Evolutionary conservation across 1,140 invertebrate genomes (phyloP), one percentile per base, ranked within the genome.

Genomic region (Drosophila kohkoa): DNA sequence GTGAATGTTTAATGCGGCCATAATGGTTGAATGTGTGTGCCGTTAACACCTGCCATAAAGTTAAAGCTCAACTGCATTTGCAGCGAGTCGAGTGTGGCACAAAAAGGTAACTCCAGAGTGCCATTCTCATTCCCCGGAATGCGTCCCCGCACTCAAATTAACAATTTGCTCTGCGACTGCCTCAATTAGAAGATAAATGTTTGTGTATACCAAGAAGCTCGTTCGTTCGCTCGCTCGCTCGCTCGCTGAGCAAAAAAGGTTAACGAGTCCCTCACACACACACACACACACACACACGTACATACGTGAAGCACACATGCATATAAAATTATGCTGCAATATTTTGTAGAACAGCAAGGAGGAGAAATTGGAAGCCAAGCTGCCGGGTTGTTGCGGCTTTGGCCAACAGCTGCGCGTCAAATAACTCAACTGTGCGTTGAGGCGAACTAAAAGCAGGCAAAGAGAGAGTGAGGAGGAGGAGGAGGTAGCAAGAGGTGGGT

Each of bases 361-460:
- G 45, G 6, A 16, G 13, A 30, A 8, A n/a, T 1, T 28, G 20
- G 13, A 3, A 62, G 46, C 62, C 32, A 32, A 25, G 30, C 45
- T 41, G 73, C 13, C 43, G 46, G 68, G 78, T 54, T 66, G 63
- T 45, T 65, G 68, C 13, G 69, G 81, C 82, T 87, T 82, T 79
- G 80, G 83, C 68, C 72, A 82, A 82, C 82, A 86, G 72, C 82
- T 86, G 82, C 76, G 76, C 79, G 71, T 82, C 83, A 73, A 87
- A 88, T 87, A 87, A 88, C 76, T 87, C 83, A 82, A 87, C 82
- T 88, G 79, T 86, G 82, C 82, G 79, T 86, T 71, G 45, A 70
- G 76, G 62, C 64, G 66, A 62, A 35, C 48, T 43, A 52, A 45
- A 66, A 77, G 67, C 63, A 51, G 52, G 28, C 16, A 10, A 25